Conservation (phyloP, 1,140 invertebrate genomes). For the Lepidurus packardi region DNA sequence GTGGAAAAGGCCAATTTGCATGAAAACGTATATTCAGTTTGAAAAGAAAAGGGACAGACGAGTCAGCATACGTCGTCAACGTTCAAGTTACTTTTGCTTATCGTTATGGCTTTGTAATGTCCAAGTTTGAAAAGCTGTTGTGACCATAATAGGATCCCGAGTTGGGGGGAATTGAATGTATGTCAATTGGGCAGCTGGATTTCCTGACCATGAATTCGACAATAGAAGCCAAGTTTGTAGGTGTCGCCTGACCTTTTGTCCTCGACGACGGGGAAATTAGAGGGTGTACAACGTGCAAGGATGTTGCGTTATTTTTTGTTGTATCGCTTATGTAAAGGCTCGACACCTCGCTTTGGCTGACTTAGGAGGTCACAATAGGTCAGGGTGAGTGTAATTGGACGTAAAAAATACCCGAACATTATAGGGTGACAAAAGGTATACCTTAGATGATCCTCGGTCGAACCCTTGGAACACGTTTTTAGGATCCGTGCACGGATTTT, state of each 20-base stretch:
- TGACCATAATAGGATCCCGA: neutral
- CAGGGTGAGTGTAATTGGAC: neutral
- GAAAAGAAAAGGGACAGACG: neutral
- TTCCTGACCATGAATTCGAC: neutral
- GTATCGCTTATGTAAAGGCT: neutral
- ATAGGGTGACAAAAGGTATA: neutral
- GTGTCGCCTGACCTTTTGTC: neutral
- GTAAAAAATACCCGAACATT: neutral
- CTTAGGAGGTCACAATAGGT: slow-evolving; percentile 10
- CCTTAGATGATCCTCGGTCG: neutral
- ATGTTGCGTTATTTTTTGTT: neutral
- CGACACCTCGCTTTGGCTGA: neutral
- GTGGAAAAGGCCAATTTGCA: neutral
- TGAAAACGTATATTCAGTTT: neutral
- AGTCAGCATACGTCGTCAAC: neutral
- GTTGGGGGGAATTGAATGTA: slow-evolving; percentile 6
- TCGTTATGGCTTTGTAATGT: neutral
- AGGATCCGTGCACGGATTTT: neutral
- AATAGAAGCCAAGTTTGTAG: slow-evolving; percentile 10
- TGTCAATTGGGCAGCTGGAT: slow-evolving; percentile 17
- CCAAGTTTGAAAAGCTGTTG: neutral
- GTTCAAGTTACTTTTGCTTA: neutral
- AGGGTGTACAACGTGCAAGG: neutral
- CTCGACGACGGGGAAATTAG: neutral
- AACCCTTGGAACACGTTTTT: neutral